Evolutionary conservation across 2,113 vertebrate species (phyloP).

Genomic region (Antechinus stuartii): DNA sequence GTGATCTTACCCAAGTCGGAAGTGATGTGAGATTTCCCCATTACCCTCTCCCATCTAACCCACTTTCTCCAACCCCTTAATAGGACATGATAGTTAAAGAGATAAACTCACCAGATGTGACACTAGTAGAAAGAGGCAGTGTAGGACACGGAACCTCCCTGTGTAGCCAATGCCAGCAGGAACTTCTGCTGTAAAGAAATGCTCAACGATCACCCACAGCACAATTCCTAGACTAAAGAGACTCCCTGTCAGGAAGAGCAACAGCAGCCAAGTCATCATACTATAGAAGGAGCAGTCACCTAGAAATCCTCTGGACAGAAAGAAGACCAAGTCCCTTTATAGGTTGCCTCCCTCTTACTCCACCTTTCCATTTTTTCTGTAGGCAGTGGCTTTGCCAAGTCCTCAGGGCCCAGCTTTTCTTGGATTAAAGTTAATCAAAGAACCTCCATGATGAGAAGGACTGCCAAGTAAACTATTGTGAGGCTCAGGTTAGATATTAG

Average conservation of each 20-base stretch:
- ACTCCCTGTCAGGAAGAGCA: background rate
- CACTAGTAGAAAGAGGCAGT: accelerated
- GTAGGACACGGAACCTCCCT: background rate
- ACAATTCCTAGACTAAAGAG: background rate
- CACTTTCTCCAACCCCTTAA: background rate
- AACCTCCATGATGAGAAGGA: background rate
- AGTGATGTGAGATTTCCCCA: background rate
- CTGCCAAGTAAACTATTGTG: background rate
- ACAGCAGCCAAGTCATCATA: background rate
- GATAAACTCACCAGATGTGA: background rate
- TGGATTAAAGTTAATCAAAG: background rate
- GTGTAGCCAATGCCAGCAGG: background rate
- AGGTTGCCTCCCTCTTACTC: background rate
- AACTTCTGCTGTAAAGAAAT: background rate
- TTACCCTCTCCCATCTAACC: background rate
- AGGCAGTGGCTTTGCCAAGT: background rate
- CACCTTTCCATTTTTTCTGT: background rate
- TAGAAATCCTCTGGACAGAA: background rate
- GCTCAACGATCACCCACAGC: background rate
- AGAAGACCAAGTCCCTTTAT: background rate
- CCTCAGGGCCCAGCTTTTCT: background rate
- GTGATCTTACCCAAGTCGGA: background rate
- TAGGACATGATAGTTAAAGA: background rate
- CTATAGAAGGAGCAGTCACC: background rate
- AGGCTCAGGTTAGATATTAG: background rate